These are phyloP conservation scores for Sapayoa aenigma DNA, from an alignment of 2,113 vertebrate genomes.

Conservation along the genomic window DNA sequence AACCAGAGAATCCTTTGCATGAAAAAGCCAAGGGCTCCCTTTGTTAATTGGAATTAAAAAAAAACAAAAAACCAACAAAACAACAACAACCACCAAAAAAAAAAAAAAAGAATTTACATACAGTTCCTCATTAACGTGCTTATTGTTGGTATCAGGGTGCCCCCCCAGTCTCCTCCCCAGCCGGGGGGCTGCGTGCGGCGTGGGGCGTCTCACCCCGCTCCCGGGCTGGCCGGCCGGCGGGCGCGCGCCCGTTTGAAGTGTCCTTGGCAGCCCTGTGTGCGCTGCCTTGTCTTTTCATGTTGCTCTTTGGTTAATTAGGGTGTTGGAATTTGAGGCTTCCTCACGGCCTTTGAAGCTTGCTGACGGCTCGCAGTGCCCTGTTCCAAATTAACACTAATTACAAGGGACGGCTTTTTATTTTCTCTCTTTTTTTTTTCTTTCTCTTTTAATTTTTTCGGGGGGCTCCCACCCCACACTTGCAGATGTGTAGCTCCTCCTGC, in stretches of 20 bases:
- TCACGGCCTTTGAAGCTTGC: constrained; percentile 75
- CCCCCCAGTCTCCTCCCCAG: background rate
- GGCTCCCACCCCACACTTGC: background rate
- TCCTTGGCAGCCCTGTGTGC: constrained; percentile 78
- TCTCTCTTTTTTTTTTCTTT: background rate
- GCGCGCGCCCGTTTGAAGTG: constrained; percentile 49
- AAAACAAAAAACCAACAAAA: background rate
- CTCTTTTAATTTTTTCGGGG: background rate
- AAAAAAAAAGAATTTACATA: constrained; percentile 34
- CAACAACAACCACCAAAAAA: background rate
- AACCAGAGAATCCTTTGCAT: constrained; percentile 58
- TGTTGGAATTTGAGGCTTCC: constrained; percentile 82
- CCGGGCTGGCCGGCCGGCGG: background rate
- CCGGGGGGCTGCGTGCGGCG: background rate
- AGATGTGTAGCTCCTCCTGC: constrained; percentile 19
- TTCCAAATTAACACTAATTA: constrained; percentile 76
- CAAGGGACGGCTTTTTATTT: constrained; percentile 62
- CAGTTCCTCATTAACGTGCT: constrained; percentile 52
- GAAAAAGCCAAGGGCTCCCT: constrained; percentile 60
- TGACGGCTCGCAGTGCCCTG: constrained; percentile 65
- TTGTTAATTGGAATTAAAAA: constrained; percentile 57
- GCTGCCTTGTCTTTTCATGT: constrained; percentile 89
- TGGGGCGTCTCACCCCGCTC: background rate
- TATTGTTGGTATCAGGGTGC: constrained; percentile 38
- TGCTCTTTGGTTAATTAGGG: constrained; percentile 89